Percentiles rank a stretch among this genome's conserved stretches.
Evolutionary conservation across 2,797 vertebrate genomes (phyloP).

Genomic region (Paramormyrops hopkinsi): DNA sequence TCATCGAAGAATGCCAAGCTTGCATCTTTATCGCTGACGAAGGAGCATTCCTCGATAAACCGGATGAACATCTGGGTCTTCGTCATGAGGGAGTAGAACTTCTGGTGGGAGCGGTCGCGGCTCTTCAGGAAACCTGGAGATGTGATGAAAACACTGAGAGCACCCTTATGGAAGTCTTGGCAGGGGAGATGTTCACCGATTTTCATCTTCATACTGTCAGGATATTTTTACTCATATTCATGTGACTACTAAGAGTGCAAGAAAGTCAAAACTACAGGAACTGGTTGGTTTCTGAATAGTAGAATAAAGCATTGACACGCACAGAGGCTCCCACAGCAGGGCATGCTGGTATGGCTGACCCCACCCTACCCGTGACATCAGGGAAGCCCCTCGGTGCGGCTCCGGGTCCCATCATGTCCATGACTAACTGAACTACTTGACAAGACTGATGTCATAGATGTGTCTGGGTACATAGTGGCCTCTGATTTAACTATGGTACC

Average conservation of each 20-base stretch:
- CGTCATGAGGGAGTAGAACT: slow-evolving; percentile 95
- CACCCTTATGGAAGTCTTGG: neutral
- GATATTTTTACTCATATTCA: neutral
- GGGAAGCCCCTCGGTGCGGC: neutral
- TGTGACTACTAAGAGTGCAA: neutral
- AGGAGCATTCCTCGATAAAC: slow-evolving; percentile 97
- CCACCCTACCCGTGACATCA: neutral
- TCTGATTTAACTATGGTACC: neutral
- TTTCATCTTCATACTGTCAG: neutral
- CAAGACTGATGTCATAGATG: neutral
- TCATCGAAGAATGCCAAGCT: slow-evolving; percentile 98
- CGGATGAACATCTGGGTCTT: slow-evolving; percentile 99
- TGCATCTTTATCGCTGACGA: slow-evolving; percentile 96
- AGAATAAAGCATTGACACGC: neutral
- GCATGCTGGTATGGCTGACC: neutral
- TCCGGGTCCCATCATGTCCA: neutral
- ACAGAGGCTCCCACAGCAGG: neutral
- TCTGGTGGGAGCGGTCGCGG: slow-evolving; percentile 93
- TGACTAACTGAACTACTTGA: neutral
- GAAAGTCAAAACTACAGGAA: neutral
- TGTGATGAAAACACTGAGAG: slow-evolving; percentile 1
- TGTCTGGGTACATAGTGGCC: neutral
- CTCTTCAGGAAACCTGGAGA: slow-evolving; percentile 88
- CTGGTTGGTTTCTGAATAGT: neutral
- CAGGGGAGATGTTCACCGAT: neutral